Conservation (phyloP, 1,140 invertebrate genomes). For the Ganaspis sp. region DNA sequence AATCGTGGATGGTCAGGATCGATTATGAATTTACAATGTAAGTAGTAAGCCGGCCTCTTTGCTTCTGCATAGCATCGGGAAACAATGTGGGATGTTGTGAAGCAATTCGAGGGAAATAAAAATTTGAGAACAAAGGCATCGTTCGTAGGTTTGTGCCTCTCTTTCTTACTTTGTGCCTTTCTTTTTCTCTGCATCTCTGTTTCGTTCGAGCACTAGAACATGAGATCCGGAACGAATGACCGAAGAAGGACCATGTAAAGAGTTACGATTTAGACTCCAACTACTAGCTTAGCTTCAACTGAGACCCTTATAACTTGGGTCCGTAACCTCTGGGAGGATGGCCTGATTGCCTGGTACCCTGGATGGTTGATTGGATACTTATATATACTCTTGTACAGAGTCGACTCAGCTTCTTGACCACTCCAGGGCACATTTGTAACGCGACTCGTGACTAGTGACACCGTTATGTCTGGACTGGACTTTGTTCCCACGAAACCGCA, state of each 20-base stretch:
- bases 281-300: slow-evolving; percentile 8
- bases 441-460: slow-evolving; percentile 56
- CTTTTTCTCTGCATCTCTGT: not conserved
- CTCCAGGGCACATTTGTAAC: slow-evolving; percentile 53
- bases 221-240: slow-evolving; percentile 3
- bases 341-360: slow-evolving; percentile 47
- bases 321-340: slow-evolving; percentile 45
- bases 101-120: slow-evolving; percentile 5
- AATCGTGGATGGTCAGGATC: not conserved
- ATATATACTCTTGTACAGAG: slow-evolving; percentile 39
- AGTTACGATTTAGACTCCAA: slow-evolving; percentile 32
- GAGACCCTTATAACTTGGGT: slow-evolving; percentile 6
- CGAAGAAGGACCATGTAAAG: slow-evolving; percentile 14
- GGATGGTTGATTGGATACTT: slow-evolving; percentile 48
- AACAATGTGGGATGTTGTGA: not conserved
- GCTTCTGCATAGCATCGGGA: not conserved
- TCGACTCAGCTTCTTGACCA: slow-evolving; percentile 42
- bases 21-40: slow-evolving; percentile 12
- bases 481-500: slow-evolving; percentile 64
- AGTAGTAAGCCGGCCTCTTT: slow-evolving; percentile 1
- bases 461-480: slow-evolving; percentile 65
- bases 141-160: not conserved
- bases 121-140: slow-evolving; percentile 15
- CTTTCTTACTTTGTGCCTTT: not conserved
- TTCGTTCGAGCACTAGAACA: not conserved